These are phyloP conservation scores for Bombus waltoni DNA, from an alignment of 1,140 invertebrate species.

Conservation along the genomic window DNA sequence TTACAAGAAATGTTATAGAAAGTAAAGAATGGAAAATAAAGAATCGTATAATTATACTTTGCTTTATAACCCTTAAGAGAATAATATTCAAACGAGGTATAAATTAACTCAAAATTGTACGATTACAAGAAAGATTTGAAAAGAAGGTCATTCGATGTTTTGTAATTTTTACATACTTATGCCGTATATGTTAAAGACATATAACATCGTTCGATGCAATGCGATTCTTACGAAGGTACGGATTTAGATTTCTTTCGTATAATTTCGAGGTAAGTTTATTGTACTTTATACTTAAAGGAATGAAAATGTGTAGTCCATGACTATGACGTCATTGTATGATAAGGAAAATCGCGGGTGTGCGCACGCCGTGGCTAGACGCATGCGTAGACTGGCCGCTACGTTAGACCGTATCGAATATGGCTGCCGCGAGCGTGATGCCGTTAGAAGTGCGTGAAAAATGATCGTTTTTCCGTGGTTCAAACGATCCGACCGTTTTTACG, in stretches of 20 bases:
- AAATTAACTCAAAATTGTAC: not conserved
- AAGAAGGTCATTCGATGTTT: not conserved
- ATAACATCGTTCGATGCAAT: not conserved
- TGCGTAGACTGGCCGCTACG: slow-evolving; percentile 53
- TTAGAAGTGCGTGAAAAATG: slow-evolving; percentile 79
- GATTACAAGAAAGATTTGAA: not conserved
- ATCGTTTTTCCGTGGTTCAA: slow-evolving; percentile 75
- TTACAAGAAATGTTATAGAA: not conserved
- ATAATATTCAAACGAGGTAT: not conserved
- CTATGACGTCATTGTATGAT: slow-evolving; percentile 29
- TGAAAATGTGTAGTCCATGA: slow-evolving; percentile 17
- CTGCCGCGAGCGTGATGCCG: slow-evolving; percentile 77
- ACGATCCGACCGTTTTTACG: slow-evolving; percentile 73
- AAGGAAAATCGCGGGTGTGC: slow-evolving; percentile 34
- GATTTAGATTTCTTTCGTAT: not conserved
- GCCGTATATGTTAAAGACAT: not conserved
- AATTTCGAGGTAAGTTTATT: not conserved
- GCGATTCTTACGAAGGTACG: not conserved
- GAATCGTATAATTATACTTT: not conserved
- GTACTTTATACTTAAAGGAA: not conserved
- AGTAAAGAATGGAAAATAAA: not conserved
- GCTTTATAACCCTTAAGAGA: not conserved
- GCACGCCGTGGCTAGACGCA: slow-evolving; percentile 46
- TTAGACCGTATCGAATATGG: slow-evolving; percentile 78
- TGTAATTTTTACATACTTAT: not conserved